phyloP scores from a whole-genome alignment of 2,797 vertebrate species.

The Sternotherus odoratus region DNA sequence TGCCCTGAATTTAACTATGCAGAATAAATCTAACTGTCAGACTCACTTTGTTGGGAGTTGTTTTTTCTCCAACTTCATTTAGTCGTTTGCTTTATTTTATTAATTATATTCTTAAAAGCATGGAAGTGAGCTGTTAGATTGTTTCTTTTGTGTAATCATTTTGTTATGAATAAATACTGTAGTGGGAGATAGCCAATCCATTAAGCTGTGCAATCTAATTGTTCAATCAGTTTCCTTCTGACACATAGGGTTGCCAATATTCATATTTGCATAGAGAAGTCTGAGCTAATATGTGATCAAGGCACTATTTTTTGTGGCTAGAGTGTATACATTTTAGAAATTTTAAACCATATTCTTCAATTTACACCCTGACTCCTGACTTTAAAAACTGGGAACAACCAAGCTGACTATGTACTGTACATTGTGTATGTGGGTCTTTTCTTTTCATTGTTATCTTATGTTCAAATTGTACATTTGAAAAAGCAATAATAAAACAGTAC shows the following conservation, averaged over 20 bases:
- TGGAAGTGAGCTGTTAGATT: not conserved
- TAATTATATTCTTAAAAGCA: not conserved
- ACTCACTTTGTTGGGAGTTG: not conserved
- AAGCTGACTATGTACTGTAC: slow-evolving; percentile 46
- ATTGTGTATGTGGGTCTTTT: not conserved
- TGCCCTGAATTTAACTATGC: slow-evolving; percentile 48
- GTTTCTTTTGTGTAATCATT: slow-evolving; percentile 6
- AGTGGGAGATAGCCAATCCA: not conserved
- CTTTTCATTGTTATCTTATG: slow-evolving; percentile 21
- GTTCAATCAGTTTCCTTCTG: slow-evolving; percentile 6
- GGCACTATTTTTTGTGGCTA: not conserved
- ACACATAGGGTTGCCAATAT: slow-evolving; percentile 8
- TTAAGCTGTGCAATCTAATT: not conserved
- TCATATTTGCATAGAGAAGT: slow-evolving; percentile 6
- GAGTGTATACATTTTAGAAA: slow-evolving; percentile 13
- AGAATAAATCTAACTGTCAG: slow-evolving; percentile 23
- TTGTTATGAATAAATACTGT: not conserved
- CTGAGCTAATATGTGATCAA: not conserved
- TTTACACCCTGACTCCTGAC: slow-evolving; percentile 19
- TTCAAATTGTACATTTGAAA: slow-evolving; percentile 57
- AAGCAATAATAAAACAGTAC: slow-evolving; percentile 66
- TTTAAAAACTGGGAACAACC: slow-evolving; percentile 36
- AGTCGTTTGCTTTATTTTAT: not conserved
- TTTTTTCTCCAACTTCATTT: not conserved
- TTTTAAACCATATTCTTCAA: slow-evolving; percentile 7